These are phyloP conservation scores for Linnaemya vulpina DNA, from an alignment of 2,888 invertebrate genomes.

Conservation along the genomic window DNA sequence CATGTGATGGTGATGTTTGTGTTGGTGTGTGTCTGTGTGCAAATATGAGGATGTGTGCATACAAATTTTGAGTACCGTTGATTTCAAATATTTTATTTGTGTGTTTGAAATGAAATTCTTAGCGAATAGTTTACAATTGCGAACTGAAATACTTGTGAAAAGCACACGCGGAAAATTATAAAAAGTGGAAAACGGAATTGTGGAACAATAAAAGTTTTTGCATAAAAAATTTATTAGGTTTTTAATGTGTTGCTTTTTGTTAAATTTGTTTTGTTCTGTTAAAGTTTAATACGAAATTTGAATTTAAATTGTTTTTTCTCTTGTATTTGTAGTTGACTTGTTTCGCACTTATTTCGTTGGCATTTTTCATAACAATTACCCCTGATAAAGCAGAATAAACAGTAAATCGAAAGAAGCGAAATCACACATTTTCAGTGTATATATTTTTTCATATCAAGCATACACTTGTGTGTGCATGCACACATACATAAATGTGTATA, in stretches of 20 bases:
- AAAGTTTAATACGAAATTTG: not conserved
- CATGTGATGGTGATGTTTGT: not conserved
- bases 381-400: slow-evolving; percentile 8
- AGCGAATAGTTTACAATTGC: slow-evolving; percentile 2
- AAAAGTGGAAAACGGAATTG: slow-evolving; percentile 27
- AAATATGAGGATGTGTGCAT: not conserved
- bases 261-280: not conserved
- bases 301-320: not conserved
- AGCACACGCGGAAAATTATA: slow-evolving; percentile 1
- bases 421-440: too few species aligned
- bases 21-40: not conserved
- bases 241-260: not conserved
- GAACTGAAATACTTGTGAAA: slow-evolving; percentile 38
- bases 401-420: too few species aligned
- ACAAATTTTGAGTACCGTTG: not conserved
- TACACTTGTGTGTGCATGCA: too few species aligned
- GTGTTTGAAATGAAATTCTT: not conserved
- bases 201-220: slow-evolving; percentile 37
- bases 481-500: too few species aligned
- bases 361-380: slow-evolving; percentile 15
- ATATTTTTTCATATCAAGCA: too few species aligned
- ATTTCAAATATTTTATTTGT: not conserved
- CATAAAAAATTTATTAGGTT: slow-evolving; percentile 12
- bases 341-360: slow-evolving; percentile 25
- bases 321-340: slow-evolving; percentile 7